Base-by-base conservation (phyloP, 1,140 invertebrate species). In the Hylaeus volcanicus region DNA sequence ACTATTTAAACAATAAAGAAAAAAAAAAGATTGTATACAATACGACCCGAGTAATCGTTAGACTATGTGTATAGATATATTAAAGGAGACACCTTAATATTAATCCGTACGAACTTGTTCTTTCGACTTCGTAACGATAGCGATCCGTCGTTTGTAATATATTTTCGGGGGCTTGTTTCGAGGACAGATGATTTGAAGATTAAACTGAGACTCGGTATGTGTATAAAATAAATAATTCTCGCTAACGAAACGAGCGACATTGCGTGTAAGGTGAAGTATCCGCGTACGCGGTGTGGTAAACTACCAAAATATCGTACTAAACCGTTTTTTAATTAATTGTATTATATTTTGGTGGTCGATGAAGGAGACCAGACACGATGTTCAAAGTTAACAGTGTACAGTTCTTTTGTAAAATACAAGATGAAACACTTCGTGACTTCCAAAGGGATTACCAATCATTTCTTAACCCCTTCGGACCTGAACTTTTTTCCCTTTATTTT, bases 1-100 rank as follows among this genome's bases (percentile, higher is more conserved):
- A 85, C 56, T 74, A 83, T 78, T 26, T 82, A 86, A 71, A 80
- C 88, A 85, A 78, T 86, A 89, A 88, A 48, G 1, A 48, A 48
- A 48, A 48, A 3, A 48, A 48, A 48, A 48, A 48, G 8, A 89
- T 83, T 84, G 84, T 88, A 85, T 82, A 87, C 86, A 86, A 75
- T 86, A 89, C 85, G 77, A 84, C 63, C 80, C 80, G 82, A 84
- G 74, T 85, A 85, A 73, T 69, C 82, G 65, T 82, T 86, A 84
- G 68, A 84, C 58, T 88, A 86, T 83, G 85, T 82, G 84, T 86
- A 83, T 84, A 76, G 73, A 86, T 84, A 75, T 81, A 78, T 75
- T 63, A 73, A 65, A 65, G 12, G 53, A 74, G 61, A 79, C 70
- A 74, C 60, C 71, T 74, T 65, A 80, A 68, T 51, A 75, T 75